Base-by-base conservation (phyloP, 2,888 invertebrate species). In the Torymus aiolomorphi region DNA sequence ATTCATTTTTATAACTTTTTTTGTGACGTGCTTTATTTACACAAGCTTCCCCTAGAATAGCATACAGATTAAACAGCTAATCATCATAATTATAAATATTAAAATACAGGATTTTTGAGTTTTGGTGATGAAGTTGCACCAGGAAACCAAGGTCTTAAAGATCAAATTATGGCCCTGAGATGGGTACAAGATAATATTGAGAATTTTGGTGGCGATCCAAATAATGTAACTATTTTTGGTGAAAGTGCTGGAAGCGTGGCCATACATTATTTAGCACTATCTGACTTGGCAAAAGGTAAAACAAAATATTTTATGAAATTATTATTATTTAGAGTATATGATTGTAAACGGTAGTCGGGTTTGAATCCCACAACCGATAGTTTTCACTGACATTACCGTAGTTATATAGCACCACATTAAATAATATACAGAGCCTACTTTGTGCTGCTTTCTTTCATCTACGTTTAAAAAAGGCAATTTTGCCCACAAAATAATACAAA, bases 141-240 rank as follows among this genome's bases (percentile, higher is more conserved):
- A 0, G 89, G 87, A 63, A 89, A 89, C 76, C 86, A 85, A 14
- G 89, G 89, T 2, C 54, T 89, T 67, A 89, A 89, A 80, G 90
- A 89, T 80, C 88, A 89, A 79, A 85, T 86, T 1, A 83, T 86
- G 84, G 89, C 88, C n/a, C 73, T 90, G 16, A 86, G 83, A 72
- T 89, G 89, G 89, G 85, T 88, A 51, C 85, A 85, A 74, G n/a
- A n/a, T n/a, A n/a, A n/a, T n/a, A n/a, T n/a, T n/a, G n/a, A n/a
- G n/a, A n/a, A n/a, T n/a, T n/a, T 89, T 57, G 88, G 89, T 8
- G 89, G 89, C 12, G 88, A 87, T 81, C 82, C 81, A 1, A 80
- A 86, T 5, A 87, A 85, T 42, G 85, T 90, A 1, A 89, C 89
- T 0, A 85, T 90, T 63, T 88, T 89, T 61, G 89, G 89, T 5